Evolutionary conservation across 1,140 invertebrate species (phyloP).

Genomic region (Drosophila seguyi): DNA sequence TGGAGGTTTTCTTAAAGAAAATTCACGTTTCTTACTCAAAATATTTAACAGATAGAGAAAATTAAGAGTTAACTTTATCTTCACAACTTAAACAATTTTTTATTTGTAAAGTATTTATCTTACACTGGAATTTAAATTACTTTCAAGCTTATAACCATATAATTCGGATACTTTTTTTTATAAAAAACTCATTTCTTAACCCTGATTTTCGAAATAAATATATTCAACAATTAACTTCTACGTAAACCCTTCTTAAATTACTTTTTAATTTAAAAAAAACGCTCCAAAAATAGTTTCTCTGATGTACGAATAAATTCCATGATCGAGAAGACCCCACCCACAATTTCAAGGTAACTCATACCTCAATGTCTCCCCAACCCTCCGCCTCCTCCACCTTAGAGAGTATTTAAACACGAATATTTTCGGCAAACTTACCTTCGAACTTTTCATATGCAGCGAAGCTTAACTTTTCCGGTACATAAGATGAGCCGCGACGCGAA

Average conservation of each 20-base stretch:
- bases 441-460: slow-evolving; percentile 94
- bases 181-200: too few species aligned
- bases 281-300: not conserved
- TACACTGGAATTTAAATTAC: too few species aligned
- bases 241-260: not conserved
- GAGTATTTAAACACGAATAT: slow-evolving; percentile 45
- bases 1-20: too few species aligned
- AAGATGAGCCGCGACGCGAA: slow-evolving; percentile 88
- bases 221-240: too few species aligned
- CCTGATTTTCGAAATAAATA: not conserved
- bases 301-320: not conserved
- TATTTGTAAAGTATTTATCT: too few species aligned
- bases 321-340: not conserved
- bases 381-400: not conserved
- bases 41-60: too few species aligned
- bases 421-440: slow-evolving; percentile 89
- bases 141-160: not conserved
- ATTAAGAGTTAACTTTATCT: too few species aligned
- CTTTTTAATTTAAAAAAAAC: not conserved
- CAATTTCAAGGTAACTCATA: not conserved
- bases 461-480: slow-evolving; percentile 93
- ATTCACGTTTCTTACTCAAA: too few species aligned
- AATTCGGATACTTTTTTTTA: not conserved
- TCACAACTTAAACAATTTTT: too few species aligned
- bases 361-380: not conserved